Conservation (phyloP, 2,888 invertebrate genomes). For the Thyatira batis region DNA sequence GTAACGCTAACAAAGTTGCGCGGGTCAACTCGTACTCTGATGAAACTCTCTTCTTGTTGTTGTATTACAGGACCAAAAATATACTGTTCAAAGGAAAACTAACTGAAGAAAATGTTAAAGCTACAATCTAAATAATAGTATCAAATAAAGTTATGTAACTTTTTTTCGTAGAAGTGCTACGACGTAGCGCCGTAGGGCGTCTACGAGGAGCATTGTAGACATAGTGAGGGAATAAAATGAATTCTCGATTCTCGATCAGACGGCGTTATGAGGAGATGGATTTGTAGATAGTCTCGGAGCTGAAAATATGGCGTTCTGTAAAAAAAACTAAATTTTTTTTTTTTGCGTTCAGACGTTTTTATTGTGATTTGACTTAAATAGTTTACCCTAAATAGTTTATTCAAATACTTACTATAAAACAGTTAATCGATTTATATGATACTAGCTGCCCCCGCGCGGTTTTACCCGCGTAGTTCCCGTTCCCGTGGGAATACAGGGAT, state of each 20-base stretch:
- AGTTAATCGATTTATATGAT: no score
- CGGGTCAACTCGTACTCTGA: no score
- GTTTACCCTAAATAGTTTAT: no score
- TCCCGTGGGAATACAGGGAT: no score
- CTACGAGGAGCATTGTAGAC: slow-evolving; percentile 11
- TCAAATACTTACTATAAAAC: no score
- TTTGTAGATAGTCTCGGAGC: slow-evolving; percentile 6
- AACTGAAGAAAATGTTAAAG: neutral
- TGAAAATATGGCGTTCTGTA: neutral
- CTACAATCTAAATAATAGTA: neutral
- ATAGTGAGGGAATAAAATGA: slow-evolving; percentile 17
- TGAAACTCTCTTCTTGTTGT: no score
- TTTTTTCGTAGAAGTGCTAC: neutral
- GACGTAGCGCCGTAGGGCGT: slow-evolving; percentile 13
- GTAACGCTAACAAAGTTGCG: no score
- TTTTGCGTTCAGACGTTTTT: no score
- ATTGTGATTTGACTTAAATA: no score
- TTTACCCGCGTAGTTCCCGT: no score
- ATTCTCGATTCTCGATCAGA: slow-evolving; percentile 22
- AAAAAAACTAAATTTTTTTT: neutral
- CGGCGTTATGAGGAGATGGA: slow-evolving; percentile 10
- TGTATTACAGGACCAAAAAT: neutral
- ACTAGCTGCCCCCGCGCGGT: no score
- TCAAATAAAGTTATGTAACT: neutral
- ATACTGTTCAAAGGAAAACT: neutral